Evolutionary conservation across 2,888 invertebrate species (phyloP).

Genomic region (Xestia ashworthii): DNA sequence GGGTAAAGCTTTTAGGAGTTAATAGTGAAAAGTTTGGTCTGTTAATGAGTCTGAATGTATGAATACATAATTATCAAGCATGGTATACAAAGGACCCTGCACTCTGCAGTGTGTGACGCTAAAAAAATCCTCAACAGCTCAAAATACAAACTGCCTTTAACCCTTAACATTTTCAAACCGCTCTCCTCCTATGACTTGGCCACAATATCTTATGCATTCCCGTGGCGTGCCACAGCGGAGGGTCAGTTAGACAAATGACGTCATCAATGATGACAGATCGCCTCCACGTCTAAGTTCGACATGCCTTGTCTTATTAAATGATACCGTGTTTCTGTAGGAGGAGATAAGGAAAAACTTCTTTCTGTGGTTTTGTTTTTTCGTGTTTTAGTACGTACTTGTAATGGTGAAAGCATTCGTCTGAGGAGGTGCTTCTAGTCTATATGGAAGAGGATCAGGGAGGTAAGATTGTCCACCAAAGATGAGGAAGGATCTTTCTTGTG

Average conservation of each 20-base stretch:
- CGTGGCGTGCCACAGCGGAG: conserved; percentile 57
- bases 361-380: conserved; percentile 3
- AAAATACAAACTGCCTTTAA: neutral
- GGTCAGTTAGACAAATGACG: conserved; percentile 74
- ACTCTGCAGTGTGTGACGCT: too few relatives aligned
- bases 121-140: neutral
- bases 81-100: too few relatives aligned
- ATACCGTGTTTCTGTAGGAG: conserved; percentile 36
- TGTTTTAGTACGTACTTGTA: too few relatives aligned
- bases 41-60: too few relatives aligned
- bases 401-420: neutral
- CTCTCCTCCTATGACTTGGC: neutral
- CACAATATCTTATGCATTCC: conserved; percentile 61
- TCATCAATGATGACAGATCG: conserved; percentile 75
- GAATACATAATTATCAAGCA: too few relatives aligned
- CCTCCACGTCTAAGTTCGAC: conserved; percentile 52
- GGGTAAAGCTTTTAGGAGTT: too few relatives aligned
- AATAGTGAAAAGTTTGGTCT: too few relatives aligned
- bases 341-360: conserved; percentile 3
- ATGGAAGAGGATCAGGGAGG: too few relatives aligned
- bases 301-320: conserved; percentile 58
- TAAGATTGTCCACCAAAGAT: too few relatives aligned
- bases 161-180: neutral
- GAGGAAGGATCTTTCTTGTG: too few relatives aligned
- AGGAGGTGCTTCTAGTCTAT: neutral